Base-by-base conservation (phyloP, 2,888 invertebrate species). In the Drosophila niveifrons region DNA sequence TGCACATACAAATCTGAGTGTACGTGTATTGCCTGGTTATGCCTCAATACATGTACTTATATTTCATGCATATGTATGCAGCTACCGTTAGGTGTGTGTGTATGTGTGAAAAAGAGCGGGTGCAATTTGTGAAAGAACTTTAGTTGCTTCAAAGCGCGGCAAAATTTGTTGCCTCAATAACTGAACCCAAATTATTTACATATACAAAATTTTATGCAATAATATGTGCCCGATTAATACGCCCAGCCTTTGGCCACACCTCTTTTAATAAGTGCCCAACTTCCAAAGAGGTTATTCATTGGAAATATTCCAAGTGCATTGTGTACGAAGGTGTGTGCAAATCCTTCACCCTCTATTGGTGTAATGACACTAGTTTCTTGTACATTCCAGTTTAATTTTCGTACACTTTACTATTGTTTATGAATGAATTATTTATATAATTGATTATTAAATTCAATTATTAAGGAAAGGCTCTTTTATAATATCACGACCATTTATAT, bases 61-160 rank as follows among this genome's bases (percentile, higher is more conserved):
- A 23, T 6, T 23, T 4, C 23, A 23, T 23, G 6, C 23, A 23
- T 23, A 23, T 29, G 47, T 52, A 57, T 52, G 57, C 66, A 66
- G 17, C 29, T 15, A 10, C 29, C 13, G 13, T 34, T 9, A 10
- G 9, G 10, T 28, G 51, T n/a, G n/a, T 31, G 4, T 31, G 11
- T 31, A 39, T 53, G 46, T 46, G 64, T 31, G 44, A 50, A 28
- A 69, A 39, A 62, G 55, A 61, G 67, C 66, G 67, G 57, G 23
- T 76, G 48, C 55, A 68, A 31, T 56, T 72, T 53, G 61, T 39
- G 55, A 28, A 31, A 58, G 48, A 65, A 68, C 34, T 59, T 53
- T 46, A 23, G 46, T 39, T 18, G 41, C 56, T 58, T 18, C 29
- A 11, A 69, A 71, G 66, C 71, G 66, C 75, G 75, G 65, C 61